Evolutionary conservation across 30 jellyfish, hydroid and myxozoan genomes (phyloP).

Genomic region (Hydractinia symbiolongicarpus): DNA sequence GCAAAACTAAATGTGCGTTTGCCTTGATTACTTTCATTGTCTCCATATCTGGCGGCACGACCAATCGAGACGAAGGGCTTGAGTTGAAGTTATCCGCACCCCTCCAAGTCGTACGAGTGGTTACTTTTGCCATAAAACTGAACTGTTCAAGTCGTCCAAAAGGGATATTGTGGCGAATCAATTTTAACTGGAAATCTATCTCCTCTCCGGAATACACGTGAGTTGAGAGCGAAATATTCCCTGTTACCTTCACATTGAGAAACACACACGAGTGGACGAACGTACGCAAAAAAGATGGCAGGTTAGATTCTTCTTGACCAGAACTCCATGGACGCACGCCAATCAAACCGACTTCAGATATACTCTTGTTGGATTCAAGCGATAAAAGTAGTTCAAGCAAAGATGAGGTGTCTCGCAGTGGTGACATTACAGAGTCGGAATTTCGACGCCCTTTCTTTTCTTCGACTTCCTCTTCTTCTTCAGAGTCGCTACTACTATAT

Average conservation of each 20-base stretch:
- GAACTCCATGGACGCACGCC: constrained; percentile 96
- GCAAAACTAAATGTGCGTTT: constrained; percentile 76
- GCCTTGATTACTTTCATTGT: constrained; percentile 39
- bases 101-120: constrained; percentile 22
- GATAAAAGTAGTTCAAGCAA: constrained; percentile 49
- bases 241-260: constrained; percentile 44
- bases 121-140: constrained; percentile 70
- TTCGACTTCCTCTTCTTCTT: constrained; percentile 51
- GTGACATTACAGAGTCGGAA: constrained; percentile 55
- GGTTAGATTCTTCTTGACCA: constrained; percentile 58
- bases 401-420: constrained; percentile 71
- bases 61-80: constrained; percentile 33
- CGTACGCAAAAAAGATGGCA: constrained; percentile 75
- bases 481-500: constrained; percentile 36
- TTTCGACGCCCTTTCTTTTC: constrained; percentile 17
- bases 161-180: constrained; percentile 51
- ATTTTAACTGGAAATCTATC: constrained; percentile 67
- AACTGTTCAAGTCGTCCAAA: constrained; percentile 73
- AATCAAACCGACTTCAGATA: constrained; percentile 56
- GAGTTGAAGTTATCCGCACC: background rate
- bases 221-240: constrained; percentile 30
- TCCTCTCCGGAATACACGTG: constrained; percentile 64
- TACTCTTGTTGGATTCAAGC: constrained; percentile 60
- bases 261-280: constrained; percentile 67
- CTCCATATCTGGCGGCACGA: constrained; percentile 82